Evolutionary conservation across 2,113 vertebrate species (phyloP).

Genomic region (Anser brachyrhynchus): DNA sequence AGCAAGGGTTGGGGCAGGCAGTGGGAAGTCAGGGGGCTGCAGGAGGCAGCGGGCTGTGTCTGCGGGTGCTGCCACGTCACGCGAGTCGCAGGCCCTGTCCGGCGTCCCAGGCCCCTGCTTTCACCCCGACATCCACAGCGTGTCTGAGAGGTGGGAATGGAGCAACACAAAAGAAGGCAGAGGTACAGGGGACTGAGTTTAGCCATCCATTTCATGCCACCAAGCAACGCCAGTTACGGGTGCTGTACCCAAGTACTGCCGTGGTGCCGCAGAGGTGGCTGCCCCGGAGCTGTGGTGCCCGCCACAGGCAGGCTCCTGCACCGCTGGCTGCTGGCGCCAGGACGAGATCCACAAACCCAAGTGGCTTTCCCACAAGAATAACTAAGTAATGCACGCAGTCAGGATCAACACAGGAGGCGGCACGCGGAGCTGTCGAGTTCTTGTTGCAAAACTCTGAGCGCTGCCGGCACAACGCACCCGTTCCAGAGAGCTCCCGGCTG

Average conservation of each 20-base stretch:
- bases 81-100: not conserved
- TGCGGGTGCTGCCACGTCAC: accelerated
- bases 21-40: accelerated
- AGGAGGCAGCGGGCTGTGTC: not conserved
- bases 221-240: not conserved
- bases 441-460: not conserved
- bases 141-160: not conserved
- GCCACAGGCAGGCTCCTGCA: accelerated
- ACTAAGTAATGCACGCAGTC: not conserved
- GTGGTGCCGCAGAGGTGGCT: not conserved
- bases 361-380: not conserved
- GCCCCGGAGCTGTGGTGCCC: not conserved
- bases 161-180: not conserved
- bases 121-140: not conserved
- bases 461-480: accelerated
- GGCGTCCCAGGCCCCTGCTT: not conserved
- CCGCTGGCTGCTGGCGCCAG: accelerated
- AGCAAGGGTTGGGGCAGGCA: not conserved
- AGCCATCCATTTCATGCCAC: not conserved
- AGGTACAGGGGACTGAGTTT: not conserved
- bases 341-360: not conserved
- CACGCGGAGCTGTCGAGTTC: accelerated
- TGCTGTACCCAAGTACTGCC: too few species aligned
- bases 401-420: not conserved
- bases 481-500: not conserved